Percentiles rank a stretch among this genome's conserved stretches.
These are phyloP conservation scores for Eupithecia tripunctaria DNA, from an alignment of 2,888 invertebrate genomes.

Conservation along the genomic window DNA sequence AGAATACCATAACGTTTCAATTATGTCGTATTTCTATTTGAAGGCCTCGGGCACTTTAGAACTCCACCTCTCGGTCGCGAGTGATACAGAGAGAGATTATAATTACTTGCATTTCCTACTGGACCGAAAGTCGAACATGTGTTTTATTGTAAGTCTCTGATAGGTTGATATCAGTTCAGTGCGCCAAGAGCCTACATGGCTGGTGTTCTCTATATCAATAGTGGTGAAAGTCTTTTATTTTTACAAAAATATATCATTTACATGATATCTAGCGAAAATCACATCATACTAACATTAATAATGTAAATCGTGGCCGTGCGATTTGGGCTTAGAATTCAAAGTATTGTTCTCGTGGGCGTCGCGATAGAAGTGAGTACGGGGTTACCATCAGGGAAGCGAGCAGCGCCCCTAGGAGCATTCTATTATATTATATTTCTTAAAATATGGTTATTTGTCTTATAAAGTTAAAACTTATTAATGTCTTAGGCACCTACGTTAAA, in stretches of 20 bases:
- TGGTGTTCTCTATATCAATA: neutral
- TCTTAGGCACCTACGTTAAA: neutral
- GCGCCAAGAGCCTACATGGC: neutral
- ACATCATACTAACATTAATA: neutral
- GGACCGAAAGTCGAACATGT: neutral
- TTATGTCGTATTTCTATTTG: neutral
- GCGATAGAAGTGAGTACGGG: neutral
- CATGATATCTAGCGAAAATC: constrained; percentile 4
- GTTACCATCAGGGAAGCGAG: neutral
- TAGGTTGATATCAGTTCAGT: neutral
- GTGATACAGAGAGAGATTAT: neutral
- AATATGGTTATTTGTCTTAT: too few relatives aligned
- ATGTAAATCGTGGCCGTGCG: neutral
- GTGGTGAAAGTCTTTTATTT: constrained; percentile 8
- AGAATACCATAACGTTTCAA: neutral
- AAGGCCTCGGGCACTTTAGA: neutral
- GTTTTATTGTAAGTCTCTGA: neutral
- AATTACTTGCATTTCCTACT: neutral
- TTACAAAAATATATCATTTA: neutral
- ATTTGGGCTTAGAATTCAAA: neutral
- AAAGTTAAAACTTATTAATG: too few relatives aligned
- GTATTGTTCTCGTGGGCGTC: neutral
- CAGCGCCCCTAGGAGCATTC: too few relatives aligned
- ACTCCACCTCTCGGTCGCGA: neutral
- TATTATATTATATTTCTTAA: too few relatives aligned